A percentile compares a stretch with the other conserved stretches of the same genome.
These are phyloP conservation scores for Pammene fasciana DNA, from an alignment of 2,888 invertebrate genomes.

Conservation along the genomic window DNA sequence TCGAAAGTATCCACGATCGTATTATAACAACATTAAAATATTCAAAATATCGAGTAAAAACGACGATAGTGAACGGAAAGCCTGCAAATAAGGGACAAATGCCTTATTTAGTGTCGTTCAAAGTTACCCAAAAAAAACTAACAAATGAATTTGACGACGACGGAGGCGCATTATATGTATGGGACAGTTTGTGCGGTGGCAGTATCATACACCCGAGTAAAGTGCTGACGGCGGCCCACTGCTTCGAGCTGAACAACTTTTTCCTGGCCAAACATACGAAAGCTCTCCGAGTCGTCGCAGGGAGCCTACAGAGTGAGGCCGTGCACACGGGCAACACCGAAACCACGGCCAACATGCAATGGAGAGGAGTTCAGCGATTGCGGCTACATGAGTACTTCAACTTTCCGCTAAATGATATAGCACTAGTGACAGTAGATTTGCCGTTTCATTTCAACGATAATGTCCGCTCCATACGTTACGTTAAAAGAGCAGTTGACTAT, in stretches of 20 bases:
- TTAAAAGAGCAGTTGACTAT: conserved; percentile 52
- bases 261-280: conserved; percentile 50
- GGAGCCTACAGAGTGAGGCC: conserved; percentile 51
- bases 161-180: conserved; percentile 44
- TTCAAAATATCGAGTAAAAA: conserved; percentile 54
- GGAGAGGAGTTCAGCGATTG: conserved; percentile 48
- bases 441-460: conserved; percentile 51
- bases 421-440: conserved; percentile 51
- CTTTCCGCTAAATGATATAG: conserved; percentile 62
- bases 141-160: background rate
- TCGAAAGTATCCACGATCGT: conserved; percentile 47
- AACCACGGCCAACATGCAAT: conserved; percentile 49
- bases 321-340: conserved; percentile 52
- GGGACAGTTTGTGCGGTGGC: conserved; percentile 67
- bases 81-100: conserved; percentile 53
- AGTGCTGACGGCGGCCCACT: conserved; percentile 69
- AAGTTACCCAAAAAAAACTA: conserved; percentile 21
- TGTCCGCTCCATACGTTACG: conserved; percentile 51
- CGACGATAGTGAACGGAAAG: conserved; percentile 60
- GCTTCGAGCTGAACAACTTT: conserved; percentile 64
- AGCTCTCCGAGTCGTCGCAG: conserved; percentile 59
- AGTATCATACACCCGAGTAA: conserved; percentile 58
- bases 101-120: conserved; percentile 65
- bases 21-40: conserved; percentile 64
- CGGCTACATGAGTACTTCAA: conserved; percentile 48